A percentile compares a stretch with the other conserved stretches of the same genome.
Evolutionary conservation across 2,113 vertebrate species (phyloP).

Genomic region (Syrmaticus mikado): DNA sequence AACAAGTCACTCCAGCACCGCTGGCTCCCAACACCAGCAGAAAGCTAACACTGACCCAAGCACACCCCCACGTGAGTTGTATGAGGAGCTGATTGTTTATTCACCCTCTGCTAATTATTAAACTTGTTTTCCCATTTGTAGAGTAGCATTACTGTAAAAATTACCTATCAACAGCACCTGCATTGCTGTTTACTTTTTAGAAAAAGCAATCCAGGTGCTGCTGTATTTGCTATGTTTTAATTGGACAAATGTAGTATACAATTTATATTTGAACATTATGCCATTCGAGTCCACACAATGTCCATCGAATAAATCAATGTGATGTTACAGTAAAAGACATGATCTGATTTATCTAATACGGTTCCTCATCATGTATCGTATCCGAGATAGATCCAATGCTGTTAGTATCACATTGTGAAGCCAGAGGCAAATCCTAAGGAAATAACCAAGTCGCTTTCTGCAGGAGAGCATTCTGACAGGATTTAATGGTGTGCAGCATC

Average conservation of each 20-base stretch:
- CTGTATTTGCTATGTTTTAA: conserved; percentile 71
- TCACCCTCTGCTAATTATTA: conserved; percentile 59
- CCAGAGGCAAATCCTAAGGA: conserved; percentile 57
- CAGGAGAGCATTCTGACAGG: conserved; percentile 13
- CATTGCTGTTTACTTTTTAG: conserved; percentile 37
- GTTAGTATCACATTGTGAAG: conserved; percentile 63
- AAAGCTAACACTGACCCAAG: conserved; percentile 59
- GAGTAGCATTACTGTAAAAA: conserved; percentile 78
- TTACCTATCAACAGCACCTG: conserved; percentile 65
- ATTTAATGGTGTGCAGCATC: conserved; percentile 94
- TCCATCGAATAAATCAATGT: conserved; percentile 73
- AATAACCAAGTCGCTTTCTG: conserved; percentile 59
- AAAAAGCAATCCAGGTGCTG: conserved; percentile 21
- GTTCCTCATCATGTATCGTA: conserved; percentile 59
- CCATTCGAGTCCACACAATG: conserved; percentile 70
- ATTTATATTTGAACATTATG: conserved; percentile 73
- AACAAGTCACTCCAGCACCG: conserved; percentile 62
- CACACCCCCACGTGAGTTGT: not conserved
- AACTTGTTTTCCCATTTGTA: conserved; percentile 76
- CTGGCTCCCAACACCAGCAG: conserved; percentile 39
- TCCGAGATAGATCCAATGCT: conserved; percentile 54
- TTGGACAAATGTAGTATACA: conserved; percentile 78
- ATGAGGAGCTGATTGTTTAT: conserved; percentile 55
- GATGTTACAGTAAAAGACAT: conserved; percentile 72
- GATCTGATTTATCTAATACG: conserved; percentile 70